Evolutionary conservation across 2,113 vertebrate species (phyloP).

Genomic region (Heloderma charlesbogerti): DNA sequence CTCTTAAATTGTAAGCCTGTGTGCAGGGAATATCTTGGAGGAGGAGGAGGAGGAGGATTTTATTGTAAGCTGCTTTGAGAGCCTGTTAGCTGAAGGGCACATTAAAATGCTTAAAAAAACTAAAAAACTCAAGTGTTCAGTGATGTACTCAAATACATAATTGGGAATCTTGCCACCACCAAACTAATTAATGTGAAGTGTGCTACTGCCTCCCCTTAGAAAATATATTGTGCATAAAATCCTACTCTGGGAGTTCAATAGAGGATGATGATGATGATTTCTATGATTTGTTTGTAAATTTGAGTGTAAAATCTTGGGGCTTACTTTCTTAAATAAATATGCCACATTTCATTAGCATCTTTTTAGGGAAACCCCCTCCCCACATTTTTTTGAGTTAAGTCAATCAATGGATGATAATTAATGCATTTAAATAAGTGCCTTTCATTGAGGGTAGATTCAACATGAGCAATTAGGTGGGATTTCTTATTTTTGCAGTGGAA

Average conservation of each 20-base stretch:
- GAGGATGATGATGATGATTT: neutral
- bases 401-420: slow-evolving; percentile 62
- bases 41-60: too few relatives aligned
- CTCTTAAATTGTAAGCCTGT: neutral
- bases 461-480: slow-evolving; percentile 50
- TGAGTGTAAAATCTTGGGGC: neutral
- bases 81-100: neutral
- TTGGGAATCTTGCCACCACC: slow-evolving; percentile 13
- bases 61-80: neutral
- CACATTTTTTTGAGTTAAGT: slow-evolving; percentile 49
- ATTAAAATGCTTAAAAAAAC: neutral
- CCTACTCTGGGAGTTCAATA: neutral
- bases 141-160: slow-evolving; percentile 1
- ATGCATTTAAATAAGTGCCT: slow-evolving; percentile 61
- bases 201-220: slow-evolving; percentile 34
- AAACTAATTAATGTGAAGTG: slow-evolving; percentile 43
- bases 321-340: slow-evolving; percentile 41
- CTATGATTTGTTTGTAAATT: slow-evolving; percentile 60
- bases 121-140: neutral
- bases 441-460: slow-evolving; percentile 55
- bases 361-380: slow-evolving; percentile 30
- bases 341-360: slow-evolving; percentile 58
- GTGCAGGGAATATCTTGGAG: too few relatives aligned
- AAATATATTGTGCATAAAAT: slow-evolving; percentile 39
- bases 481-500: slow-evolving; percentile 56